A percentile compares a stretch with the other conserved stretches of the same genome.
phyloP scores from a whole-genome alignment of 2,888 invertebrate genomes.

The Chaetogeoica ovagalla region DNA sequence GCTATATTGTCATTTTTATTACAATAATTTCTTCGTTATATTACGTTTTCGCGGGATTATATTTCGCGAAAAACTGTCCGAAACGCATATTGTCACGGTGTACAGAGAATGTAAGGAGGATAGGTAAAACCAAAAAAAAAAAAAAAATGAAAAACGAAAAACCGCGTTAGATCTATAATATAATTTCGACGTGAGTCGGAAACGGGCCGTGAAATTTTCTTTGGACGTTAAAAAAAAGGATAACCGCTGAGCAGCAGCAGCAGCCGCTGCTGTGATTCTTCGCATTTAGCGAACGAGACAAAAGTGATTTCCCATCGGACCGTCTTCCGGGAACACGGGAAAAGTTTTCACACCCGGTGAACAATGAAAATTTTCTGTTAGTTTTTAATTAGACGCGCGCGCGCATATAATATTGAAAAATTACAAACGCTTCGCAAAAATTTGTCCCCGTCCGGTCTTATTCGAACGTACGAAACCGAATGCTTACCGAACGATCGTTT shows the following conservation, averaged over 20 bases:
- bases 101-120: not conserved
- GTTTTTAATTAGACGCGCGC: not conserved
- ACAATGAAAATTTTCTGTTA: constrained; percentile 17
- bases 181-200: not conserved
- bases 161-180: not conserved
- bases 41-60: too few relatives aligned
- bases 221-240: not conserved
- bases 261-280: constrained; percentile 20
- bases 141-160: constrained; percentile 23
- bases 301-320: constrained; percentile 42
- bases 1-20: too few relatives aligned
- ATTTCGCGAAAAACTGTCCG: too few relatives aligned
- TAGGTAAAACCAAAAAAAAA: too few relatives aligned
- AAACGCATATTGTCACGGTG: not conserved
- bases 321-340: not conserved
- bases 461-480: not conserved
- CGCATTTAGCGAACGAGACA: constrained; percentile 17
- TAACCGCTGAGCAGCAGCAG: not conserved
- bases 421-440: not conserved
- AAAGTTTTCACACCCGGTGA: constrained; percentile 22
- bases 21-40: too few relatives aligned
- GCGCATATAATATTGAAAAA: not conserved
- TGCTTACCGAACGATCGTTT: constrained; percentile 9
- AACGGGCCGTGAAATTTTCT: constrained; percentile 10
- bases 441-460: not conserved